These are phyloP conservation scores for Neoniphon sammara DNA, from an alignment of 2,797 vertebrate species.

Conservation along the genomic window DNA sequence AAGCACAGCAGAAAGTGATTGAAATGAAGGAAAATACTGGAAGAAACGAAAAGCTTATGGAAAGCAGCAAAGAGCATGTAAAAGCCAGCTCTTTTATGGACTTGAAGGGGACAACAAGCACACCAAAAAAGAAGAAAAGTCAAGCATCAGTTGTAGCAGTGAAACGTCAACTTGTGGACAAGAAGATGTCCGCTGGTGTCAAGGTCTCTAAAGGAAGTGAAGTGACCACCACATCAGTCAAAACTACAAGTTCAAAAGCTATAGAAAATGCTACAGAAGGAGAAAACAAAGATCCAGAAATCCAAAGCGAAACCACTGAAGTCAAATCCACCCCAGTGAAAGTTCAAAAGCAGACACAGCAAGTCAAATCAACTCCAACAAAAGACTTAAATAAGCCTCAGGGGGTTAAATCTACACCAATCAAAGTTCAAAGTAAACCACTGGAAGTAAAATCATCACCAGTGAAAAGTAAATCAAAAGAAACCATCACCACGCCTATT, in stretches of 20 bases:
- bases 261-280: conserved; percentile 30
- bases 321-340: conserved; percentile 32
- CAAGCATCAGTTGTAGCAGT: conserved; percentile 17
- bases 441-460: conserved; percentile 10
- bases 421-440: conserved; percentile 43
- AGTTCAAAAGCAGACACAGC: conserved; percentile 24
- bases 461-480: conserved; percentile 11
- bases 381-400: conserved; percentile 22
- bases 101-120: conserved; percentile 7
- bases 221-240: neutral
- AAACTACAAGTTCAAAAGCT: neutral
- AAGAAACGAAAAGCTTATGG: conserved; percentile 20
- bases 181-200: conserved; percentile 18
- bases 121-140: conserved; percentile 10
- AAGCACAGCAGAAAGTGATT: conserved; percentile 12
- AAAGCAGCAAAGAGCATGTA: conserved; percentile 3
- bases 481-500: neutral
- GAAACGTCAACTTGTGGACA: conserved; percentile 24
- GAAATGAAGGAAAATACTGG: conserved; percentile 29
- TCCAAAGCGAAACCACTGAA: conserved; percentile 19
- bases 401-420: conserved; percentile 19
- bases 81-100: conserved; percentile 17
- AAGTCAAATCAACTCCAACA: conserved; percentile 26
- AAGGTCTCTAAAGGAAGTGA: conserved; percentile 31
- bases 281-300: neutral